Evolutionary conservation across 2,113 vertebrate genomes (phyloP).

Genomic region (Oreochromis aureus): DNA sequence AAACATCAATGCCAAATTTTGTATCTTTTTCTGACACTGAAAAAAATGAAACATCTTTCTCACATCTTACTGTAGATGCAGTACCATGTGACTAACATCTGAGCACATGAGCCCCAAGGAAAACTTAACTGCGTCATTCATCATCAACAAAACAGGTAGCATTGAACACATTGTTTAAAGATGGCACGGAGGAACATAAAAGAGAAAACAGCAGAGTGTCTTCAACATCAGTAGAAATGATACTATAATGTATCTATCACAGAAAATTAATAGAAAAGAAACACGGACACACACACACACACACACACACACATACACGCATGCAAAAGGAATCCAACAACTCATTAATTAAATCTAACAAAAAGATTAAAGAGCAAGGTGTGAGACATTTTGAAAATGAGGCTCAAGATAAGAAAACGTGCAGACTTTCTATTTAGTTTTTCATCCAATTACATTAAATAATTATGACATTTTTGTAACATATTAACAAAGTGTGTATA

Average conservation of each 20-base stretch:
- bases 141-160: not conserved
- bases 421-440: not conserved
- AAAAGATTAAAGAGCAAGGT: not conserved
- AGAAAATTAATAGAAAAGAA: not conserved
- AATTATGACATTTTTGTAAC: not conserved
- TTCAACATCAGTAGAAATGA: not conserved
- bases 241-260: not conserved
- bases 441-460: not conserved
- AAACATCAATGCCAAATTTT: not conserved
- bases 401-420: not conserved
- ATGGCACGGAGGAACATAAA: not conserved
- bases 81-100: not conserved
- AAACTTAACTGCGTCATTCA: not conserved
- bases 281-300: not conserved
- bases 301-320: not conserved
- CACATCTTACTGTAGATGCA: not conserved
- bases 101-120: not conserved
- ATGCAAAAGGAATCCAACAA: not conserved
- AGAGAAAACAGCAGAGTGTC: not conserved
- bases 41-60: not conserved
- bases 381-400: not conserved
- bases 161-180: not conserved
- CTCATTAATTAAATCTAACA: not conserved
- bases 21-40: not conserved
- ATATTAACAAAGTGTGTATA: not conserved